Evolutionary conservation across 2,113 vertebrate genomes (phyloP).

Genomic region (Anolis sagrei): DNA sequence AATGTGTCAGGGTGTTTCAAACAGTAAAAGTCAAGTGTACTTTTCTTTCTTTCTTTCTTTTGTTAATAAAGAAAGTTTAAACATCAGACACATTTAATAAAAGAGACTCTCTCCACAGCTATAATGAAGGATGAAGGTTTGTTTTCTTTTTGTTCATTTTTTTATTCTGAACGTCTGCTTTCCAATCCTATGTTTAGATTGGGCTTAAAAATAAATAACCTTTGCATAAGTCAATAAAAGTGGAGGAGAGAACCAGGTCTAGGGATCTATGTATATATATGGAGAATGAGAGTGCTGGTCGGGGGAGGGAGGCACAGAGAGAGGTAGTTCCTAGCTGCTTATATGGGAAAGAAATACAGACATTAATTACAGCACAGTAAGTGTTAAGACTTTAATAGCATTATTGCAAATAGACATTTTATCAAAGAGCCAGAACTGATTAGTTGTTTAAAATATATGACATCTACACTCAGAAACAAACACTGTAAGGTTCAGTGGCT

Average conservation of each 20-base stretch:
- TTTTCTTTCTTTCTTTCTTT: too few relatives aligned
- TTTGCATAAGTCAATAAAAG: conserved; percentile 67
- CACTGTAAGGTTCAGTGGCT: conserved; percentile 61
- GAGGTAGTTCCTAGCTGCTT: conserved; percentile 30
- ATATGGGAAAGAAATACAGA: conserved; percentile 35
- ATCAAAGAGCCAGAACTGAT: conserved; percentile 69
- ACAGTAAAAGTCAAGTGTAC: conserved; percentile 2
- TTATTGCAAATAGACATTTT: conserved; percentile 68
- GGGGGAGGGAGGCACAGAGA: not conserved
- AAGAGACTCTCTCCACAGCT: not conserved
- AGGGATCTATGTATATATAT: conserved; percentile 59
- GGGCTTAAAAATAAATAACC: conserved; percentile 68
- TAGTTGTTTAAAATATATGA: conserved; percentile 67
- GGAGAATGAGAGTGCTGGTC: too few relatives aligned
- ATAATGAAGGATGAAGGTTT: conserved; percentile 15
- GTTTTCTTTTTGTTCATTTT: not conserved
- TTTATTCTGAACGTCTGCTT: conserved; percentile 4
- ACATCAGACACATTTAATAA: conserved; percentile 31
- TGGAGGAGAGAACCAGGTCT: conserved; percentile 42
- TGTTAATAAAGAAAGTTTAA: conserved; percentile 17
- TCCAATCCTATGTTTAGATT: conserved; percentile 39
- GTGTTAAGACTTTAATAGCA: conserved; percentile 74
- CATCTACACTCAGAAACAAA: conserved; percentile 53
- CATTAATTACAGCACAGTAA: conserved; percentile 68
- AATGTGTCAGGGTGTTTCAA: not conserved